phyloP scores from a whole-genome alignment of 2,888 invertebrate species.

The Drosophila falleni region DNA sequence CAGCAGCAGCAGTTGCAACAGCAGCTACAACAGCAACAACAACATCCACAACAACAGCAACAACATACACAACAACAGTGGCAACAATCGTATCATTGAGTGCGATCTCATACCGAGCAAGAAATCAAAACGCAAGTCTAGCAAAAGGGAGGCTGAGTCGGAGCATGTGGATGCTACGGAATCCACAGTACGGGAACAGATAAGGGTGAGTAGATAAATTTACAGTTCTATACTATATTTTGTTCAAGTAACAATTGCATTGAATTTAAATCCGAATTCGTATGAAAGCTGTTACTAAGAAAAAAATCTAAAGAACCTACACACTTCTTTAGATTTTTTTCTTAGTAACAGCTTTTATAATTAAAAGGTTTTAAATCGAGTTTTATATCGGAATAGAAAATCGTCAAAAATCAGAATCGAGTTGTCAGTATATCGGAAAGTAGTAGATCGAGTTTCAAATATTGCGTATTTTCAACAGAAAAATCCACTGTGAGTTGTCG shows the following conservation, averaged over 20 bases:
- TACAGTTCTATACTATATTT: background rate
- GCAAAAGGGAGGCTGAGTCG: constrained; percentile 43
- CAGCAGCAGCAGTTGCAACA: constrained; percentile 14
- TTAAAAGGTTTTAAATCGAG: too few relatives aligned
- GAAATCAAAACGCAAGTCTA: constrained; percentile 78
- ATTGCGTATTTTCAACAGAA: too few relatives aligned
- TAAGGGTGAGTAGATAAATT: constrained; percentile 65
- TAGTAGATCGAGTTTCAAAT: too few relatives aligned
- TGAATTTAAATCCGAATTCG: background rate
- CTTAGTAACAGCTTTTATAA: too few relatives aligned
- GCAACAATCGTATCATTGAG: constrained; percentile 81
- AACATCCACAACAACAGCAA: constrained; percentile 9
- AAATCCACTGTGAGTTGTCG: too few relatives aligned
- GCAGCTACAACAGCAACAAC: constrained; percentile 12
- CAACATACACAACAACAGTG: constrained; percentile 33
- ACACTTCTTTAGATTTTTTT: too few relatives aligned
- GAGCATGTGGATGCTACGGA: constrained; percentile 56
- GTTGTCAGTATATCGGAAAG: too few relatives aligned
- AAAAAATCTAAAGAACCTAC: background rate
- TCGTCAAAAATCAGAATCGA: too few relatives aligned
- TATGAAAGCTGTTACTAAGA: too few relatives aligned
- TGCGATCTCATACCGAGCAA: constrained; percentile 83
- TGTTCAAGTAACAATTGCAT: background rate
- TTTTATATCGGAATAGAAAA: too few relatives aligned
- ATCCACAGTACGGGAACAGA: constrained; percentile 76